A percentile compares a stretch with the other conserved stretches of the same genome.
Evolutionary conservation across 2,888 invertebrate species (phyloP).

Genomic region (Sinopyrophorus schimmeli): DNA sequence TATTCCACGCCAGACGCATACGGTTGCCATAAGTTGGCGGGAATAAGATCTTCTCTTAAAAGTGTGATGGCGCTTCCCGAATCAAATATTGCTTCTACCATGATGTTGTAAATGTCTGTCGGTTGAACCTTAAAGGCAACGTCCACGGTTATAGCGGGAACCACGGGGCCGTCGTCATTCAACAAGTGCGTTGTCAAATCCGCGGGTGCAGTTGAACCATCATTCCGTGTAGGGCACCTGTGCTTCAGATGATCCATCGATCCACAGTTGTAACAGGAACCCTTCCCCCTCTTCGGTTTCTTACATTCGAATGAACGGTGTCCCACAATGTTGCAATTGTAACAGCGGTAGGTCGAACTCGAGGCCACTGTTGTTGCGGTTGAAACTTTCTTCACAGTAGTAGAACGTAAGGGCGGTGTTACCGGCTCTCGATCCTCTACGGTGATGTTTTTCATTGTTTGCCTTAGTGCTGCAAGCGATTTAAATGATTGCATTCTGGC

Average conservation of each 20-base stretch:
- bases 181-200: too few relatives aligned
- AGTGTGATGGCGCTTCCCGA: too few relatives aligned
- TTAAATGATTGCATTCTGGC: conserved; percentile 1
- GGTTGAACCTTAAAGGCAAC: too few relatives aligned
- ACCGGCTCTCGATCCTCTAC: not conserved
- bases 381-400: not conserved
- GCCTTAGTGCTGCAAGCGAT: not conserved
- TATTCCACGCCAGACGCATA: too few relatives aligned
- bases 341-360: not conserved
- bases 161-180: too few relatives aligned
- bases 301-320: not conserved
- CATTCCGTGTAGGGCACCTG: not conserved
- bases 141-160: too few relatives aligned
- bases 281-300: not conserved
- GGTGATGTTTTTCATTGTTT: not conserved
- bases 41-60: too few relatives aligned
- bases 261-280: conserved; percentile 8
- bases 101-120: too few relatives aligned
- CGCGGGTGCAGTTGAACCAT: not conserved
- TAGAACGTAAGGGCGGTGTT: not conserved
- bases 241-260: not conserved
- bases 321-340: not conserved
- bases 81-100: too few relatives aligned
- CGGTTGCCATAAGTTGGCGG: too few relatives aligned
- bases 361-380: too few relatives aligned